These are phyloP conservation scores for Hirtodrosophila trivittata DNA, from an alignment of 2,888 invertebrate genomes.

Conservation along the genomic window DNA sequence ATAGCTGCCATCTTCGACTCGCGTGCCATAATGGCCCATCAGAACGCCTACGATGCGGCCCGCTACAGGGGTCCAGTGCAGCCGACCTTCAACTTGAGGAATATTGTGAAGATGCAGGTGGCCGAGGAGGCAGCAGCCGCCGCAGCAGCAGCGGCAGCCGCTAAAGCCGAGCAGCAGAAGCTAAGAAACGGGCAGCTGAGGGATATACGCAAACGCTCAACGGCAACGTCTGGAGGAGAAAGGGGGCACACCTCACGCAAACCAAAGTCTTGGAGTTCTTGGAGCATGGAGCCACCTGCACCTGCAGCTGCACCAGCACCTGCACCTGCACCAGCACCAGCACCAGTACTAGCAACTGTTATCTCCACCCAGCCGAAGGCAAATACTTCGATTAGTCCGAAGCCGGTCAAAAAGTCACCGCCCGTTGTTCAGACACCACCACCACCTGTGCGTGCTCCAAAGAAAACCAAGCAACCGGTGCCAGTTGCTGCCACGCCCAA, in stretches of 20 bases:
- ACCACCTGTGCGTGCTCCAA: constrained; percentile 24
- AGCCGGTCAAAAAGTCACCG: constrained; percentile 34
- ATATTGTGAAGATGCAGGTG: constrained; percentile 73
- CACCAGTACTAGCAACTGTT: constrained; percentile 16
- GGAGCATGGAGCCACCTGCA: constrained; percentile 62
- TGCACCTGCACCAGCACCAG: too few species aligned
- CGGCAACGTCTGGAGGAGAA: constrained; percentile 7
- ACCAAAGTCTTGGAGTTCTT: constrained; percentile 57
- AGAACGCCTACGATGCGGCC: constrained; percentile 83
- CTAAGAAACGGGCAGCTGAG: constrained; percentile 43
- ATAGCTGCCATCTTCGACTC: constrained; percentile 89
- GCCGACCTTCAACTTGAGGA: constrained; percentile 87
- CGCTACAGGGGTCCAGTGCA: constrained; percentile 85
- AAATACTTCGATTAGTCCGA: constrained; percentile 11
- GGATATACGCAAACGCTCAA: constrained; percentile 58
- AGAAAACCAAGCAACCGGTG: constrained; percentile 37
- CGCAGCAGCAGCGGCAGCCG: constrained; percentile 36
- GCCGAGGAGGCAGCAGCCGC: constrained; percentile 40
- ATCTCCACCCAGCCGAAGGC: constrained; percentile 33
- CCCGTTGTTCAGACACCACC: constrained; percentile 2
- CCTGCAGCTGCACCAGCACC: background rate
- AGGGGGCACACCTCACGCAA: constrained; percentile 37
- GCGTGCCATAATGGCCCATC: constrained; percentile 87
- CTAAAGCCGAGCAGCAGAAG: constrained; percentile 39
- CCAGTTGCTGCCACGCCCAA: constrained; percentile 21